phyloP scores from a whole-genome alignment of 2,888 invertebrate species.

The Epistrophe eligans region DNA sequence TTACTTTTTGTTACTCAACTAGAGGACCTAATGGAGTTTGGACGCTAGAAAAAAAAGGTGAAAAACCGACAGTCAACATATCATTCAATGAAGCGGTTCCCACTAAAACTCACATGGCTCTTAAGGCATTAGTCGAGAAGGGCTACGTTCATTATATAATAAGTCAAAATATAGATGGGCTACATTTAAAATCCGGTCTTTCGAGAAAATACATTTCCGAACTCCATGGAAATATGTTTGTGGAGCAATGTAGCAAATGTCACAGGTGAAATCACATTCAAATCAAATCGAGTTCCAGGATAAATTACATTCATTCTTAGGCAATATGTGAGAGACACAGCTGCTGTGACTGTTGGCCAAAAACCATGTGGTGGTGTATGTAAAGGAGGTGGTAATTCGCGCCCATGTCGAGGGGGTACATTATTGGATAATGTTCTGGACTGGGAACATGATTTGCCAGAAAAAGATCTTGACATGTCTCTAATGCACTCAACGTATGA shows the following conservation, averaged over 20 bases:
- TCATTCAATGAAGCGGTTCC: conserved; percentile 96
- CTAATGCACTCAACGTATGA: conserved; percentile 90
- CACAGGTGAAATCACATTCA: conserved; percentile 85
- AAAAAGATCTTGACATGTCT: conserved; percentile 92
- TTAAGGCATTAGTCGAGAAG: conserved; percentile 91
- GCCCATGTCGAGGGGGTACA: conserved; percentile 95
- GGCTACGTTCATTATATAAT: conserved; percentile 93
- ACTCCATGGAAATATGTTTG: conserved; percentile 99
- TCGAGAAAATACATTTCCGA: conserved; percentile 92
- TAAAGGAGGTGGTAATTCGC: conserved; percentile 86
- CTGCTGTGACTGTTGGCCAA: conserved; percentile 93
- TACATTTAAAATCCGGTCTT: conserved; percentile 96
- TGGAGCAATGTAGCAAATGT: conserved; percentile 95
- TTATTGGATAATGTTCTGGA: conserved; percentile 96
- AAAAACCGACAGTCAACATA: conserved; percentile 92
- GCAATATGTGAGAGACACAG: conserved; percentile 90
- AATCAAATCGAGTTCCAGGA: conserved; percentile 14
- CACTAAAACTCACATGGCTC: conserved; percentile 96
- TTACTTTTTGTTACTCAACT: neutral
- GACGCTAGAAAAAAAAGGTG: conserved; percentile 96
- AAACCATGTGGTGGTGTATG: conserved; percentile 88
- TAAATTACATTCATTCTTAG: conserved; percentile 83
- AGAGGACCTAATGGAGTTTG: conserved; percentile 88
- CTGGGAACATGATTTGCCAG: conserved; percentile 98
- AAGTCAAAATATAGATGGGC: conserved; percentile 99